Conservation (phyloP, 2,113 vertebrate genomes). For the Ramphastos sulfuratus region DNA sequence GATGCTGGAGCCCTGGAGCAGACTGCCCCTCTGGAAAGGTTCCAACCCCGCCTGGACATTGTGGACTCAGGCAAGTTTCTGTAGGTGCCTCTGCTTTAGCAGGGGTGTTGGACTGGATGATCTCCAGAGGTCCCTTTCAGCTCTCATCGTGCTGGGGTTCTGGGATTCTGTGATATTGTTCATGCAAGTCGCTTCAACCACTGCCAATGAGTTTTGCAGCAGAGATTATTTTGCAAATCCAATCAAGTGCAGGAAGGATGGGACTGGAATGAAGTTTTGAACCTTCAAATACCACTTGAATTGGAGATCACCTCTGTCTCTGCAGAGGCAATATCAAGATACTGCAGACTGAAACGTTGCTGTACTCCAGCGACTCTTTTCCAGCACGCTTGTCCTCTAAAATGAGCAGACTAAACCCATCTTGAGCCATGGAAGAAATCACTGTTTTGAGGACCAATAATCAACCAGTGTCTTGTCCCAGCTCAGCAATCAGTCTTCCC, state of each 20-base stretch:
- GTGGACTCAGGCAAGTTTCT: too few relatives aligned
- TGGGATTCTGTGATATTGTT: neutral
- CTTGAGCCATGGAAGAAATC: neutral
- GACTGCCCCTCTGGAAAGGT: too few relatives aligned
- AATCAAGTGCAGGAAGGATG: neutral
- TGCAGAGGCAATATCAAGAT: neutral
- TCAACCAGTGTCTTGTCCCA: neutral
- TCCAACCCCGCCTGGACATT: too few relatives aligned
- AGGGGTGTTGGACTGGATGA: too few relatives aligned
- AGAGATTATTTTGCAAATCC: neutral
- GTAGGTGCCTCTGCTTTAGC: too few relatives aligned
- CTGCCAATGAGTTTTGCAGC: neutral
- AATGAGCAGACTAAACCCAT: neutral
- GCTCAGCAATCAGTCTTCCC: neutral
- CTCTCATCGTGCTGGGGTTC: too few relatives aligned
- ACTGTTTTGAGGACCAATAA: neutral
- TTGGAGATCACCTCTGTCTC: neutral
- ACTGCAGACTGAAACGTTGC: neutral
- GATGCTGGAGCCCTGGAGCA: too few relatives aligned
- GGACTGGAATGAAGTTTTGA: neutral
- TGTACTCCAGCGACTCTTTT: neutral
- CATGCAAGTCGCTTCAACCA: neutral
- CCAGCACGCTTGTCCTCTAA: neutral
- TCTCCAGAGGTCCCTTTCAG: too few relatives aligned
- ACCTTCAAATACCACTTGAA: rapidly evolving